Evolutionary conservation across 1,140 invertebrate species (phyloP), one percentile per base, ranked within the genome.

Genomic region (Bombus haemorrhoidalis): DNA sequence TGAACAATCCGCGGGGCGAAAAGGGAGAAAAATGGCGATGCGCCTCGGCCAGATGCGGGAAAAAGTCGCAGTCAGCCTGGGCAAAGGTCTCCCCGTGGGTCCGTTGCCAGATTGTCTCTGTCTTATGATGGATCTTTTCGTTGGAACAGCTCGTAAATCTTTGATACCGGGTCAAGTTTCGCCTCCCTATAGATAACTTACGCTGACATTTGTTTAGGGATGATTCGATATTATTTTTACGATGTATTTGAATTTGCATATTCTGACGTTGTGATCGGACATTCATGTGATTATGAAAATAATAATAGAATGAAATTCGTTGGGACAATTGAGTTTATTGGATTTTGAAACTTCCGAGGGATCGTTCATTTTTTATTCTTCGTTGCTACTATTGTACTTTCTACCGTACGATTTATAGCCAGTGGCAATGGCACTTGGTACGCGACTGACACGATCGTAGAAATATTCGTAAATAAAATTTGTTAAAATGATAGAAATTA

Each of bases 1-100:
- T 92, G 90, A 92, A 88, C 89, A 89, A 92, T 92, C 91, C 87
- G 83, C 87, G 86, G 86, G 87, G 85, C 86, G 86, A 91, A 92
- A 57, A 89, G 89, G 72, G 86, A 91, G 89, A 91, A 88, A 91
- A 92, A 90, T 90, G 86, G 82, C 88, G 83, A 89, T 80, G 87
- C 85, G 47, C 74, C 83, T n/a, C 64, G 87, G 41, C 80, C 91
- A 92, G 91, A 92, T 92, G 91, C 86, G 47, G 73, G 68, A 86
- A 91, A 90, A 77, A 71, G 43, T 79, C 37, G 75, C 71, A 47
- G 41, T 62, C 37, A 4, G 12, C n/a, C 4, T n/a, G 41, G 13
- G 62, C 64, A 62, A 72, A 41, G 74, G 53, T 53, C 34, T 34
- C 2, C 28, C 41, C 12, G 18, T 32, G 12, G 22, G 8, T 15